These are phyloP conservation scores for Benthosema pterotum DNA, from an alignment of 2,797 vertebrate genomes.

Conservation along the genomic window DNA sequence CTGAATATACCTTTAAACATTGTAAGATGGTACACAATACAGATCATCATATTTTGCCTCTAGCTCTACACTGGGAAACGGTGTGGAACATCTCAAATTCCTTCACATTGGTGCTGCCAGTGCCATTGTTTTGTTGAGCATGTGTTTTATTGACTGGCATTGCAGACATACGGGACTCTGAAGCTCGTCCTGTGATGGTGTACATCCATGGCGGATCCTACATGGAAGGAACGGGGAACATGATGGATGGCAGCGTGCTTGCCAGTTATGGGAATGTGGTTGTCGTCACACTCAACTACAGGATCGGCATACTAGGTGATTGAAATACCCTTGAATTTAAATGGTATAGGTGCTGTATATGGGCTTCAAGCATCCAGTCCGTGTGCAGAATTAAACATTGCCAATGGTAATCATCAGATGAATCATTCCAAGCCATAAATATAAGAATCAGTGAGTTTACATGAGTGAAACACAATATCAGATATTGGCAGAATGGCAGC, in stretches of 20 bases:
- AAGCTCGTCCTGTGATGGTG: constrained; percentile 97
- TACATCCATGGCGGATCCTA: constrained; percentile 99
- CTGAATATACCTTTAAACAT: no score
- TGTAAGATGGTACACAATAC: constrained; percentile 52
- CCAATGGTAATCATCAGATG: no score
- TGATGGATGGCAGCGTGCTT: constrained; percentile 97
- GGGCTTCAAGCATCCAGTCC: constrained; percentile 27
- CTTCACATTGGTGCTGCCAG: constrained; percentile 45
- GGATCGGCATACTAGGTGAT: constrained; percentile 96
- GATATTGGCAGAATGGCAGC: no score
- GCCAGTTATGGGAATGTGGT: constrained; percentile 98
- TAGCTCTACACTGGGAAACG: constrained; percentile 53
- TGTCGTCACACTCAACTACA: constrained; percentile 98
- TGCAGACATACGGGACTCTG: constrained; percentile 82
- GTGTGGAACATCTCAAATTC: constrained; percentile 27
- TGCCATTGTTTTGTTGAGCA: constrained; percentile 54
- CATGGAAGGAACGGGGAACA: constrained; percentile 99
- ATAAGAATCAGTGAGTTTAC: no score
- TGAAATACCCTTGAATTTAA: constrained; percentile 25
- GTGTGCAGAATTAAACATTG: constrained; percentile 28
- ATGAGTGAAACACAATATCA: no score
- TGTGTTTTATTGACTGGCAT: constrained; percentile 44
- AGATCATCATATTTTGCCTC: constrained; percentile 54
- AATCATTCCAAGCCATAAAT: no score
- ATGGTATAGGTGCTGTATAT: constrained; percentile 30